phyloP scores from a whole-genome alignment of 2,888 invertebrate genomes.

The Tetheella fluctuosa region DNA sequence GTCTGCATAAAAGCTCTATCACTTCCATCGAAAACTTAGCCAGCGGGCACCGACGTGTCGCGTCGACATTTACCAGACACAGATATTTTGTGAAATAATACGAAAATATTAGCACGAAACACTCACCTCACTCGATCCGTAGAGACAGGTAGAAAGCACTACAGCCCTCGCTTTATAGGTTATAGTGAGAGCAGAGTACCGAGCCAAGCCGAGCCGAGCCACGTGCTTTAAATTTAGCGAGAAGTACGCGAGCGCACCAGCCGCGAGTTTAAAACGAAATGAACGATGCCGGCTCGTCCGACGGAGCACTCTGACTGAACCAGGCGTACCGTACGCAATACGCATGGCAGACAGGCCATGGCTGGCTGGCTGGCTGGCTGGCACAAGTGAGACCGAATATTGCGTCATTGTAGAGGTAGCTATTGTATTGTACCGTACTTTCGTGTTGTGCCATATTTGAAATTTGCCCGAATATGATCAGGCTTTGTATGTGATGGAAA shows the following conservation, averaged over 20 bases:
- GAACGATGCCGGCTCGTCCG: slow-evolving; percentile 25
- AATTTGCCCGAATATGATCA: slow-evolving; percentile 1
- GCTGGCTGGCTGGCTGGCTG: slow-evolving; percentile 26
- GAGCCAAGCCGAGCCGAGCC: slow-evolving; percentile 52
- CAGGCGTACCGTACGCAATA: slow-evolving; percentile 38
- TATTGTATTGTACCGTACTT: slow-evolving; percentile 14
- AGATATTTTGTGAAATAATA: slow-evolving; percentile 16
- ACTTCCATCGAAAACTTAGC: not conserved
- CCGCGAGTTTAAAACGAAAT: slow-evolving; percentile 71
- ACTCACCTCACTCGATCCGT: slow-evolving; percentile 33
- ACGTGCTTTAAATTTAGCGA: slow-evolving; percentile 69
- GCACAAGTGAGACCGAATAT: slow-evolving; percentile 52
- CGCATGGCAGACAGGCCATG: slow-evolving; percentile 31
- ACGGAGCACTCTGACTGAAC: slow-evolving; percentile 21
- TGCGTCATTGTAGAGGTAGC: slow-evolving; percentile 50
- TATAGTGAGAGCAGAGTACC: slow-evolving; percentile 60
- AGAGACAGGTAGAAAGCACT: slow-evolving; percentile 23
- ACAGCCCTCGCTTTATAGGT: slow-evolving; percentile 45
- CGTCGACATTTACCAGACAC: not conserved
- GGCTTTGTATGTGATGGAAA: not conserved
- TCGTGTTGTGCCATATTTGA: not conserved
- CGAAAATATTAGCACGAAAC: slow-evolving; percentile 14
- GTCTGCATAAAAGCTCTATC: slow-evolving; percentile 5
- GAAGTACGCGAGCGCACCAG: slow-evolving; percentile 51
- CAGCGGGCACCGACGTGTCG: not conserved